phyloP scores from a whole-genome alignment of 1,140 invertebrate species.

The Thalassaphorura encarpata region DNA sequence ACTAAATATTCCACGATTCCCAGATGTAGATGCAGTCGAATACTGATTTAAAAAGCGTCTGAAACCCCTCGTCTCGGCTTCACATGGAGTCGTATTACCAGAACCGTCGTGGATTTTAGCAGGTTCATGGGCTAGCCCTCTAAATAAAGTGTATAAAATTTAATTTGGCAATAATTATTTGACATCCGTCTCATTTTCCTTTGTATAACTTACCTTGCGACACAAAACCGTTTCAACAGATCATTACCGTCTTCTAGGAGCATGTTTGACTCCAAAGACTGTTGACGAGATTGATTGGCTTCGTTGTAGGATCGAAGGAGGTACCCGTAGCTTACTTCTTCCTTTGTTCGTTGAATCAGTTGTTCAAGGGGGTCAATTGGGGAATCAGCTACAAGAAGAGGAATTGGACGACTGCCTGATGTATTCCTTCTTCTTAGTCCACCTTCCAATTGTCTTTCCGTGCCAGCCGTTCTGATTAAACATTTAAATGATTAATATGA shows the following conservation, averaged over 20 bases:
- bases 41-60: too few relatives aligned
- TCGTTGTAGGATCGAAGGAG: constrained; percentile 53
- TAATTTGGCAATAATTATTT: too few relatives aligned
- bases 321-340: constrained; percentile 68
- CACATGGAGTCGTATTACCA: background rate
- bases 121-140: too few relatives aligned
- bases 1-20: constrained; percentile 35
- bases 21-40: constrained; percentile 32
- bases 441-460: constrained; percentile 57
- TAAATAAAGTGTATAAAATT: too few relatives aligned
- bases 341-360: constrained; percentile 41
- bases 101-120: background rate
- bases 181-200: too few relatives aligned
- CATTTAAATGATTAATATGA: too few relatives aligned
- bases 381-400: constrained; percentile 51
- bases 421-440: constrained; percentile 63
- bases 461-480: too few relatives aligned
- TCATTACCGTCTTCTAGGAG: background rate
- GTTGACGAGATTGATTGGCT: background rate
- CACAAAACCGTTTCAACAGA: background rate
- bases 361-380: constrained; percentile 77
- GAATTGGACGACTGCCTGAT: constrained; percentile 67
- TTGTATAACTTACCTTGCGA: background rate
- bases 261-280: too few relatives aligned
- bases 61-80: too few relatives aligned